Evolutionary conservation across 2,797 vertebrate genomes (phyloP).

Genomic region (Tinamus major): DNA sequence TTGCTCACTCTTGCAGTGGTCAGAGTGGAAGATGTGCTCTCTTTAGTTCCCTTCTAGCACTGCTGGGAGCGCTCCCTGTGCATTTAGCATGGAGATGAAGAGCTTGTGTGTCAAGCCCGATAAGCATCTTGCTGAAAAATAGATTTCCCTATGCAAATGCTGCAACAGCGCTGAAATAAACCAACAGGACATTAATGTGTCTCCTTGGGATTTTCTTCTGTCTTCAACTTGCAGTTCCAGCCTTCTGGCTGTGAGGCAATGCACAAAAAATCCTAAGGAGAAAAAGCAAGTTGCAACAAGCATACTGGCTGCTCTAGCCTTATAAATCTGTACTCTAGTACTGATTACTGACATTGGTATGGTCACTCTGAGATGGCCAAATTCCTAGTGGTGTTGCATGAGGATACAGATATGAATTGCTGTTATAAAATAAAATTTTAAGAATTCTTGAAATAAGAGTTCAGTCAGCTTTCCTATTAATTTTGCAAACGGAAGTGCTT

Average conservation of each 20-base stretch:
- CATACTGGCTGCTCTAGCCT: not conserved
- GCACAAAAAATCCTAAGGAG: not conserved
- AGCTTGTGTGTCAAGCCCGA: not conserved
- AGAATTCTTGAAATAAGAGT: not conserved
- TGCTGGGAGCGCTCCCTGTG: not conserved
- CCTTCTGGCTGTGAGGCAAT: not conserved
- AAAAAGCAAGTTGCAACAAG: not conserved
- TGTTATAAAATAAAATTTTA: not conserved
- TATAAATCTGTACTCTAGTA: not conserved
- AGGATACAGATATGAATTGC: not conserved
- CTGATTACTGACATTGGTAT: not conserved
- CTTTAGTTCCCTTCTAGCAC: not conserved
- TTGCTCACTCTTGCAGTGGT: not conserved
- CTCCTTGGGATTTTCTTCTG: not conserved
- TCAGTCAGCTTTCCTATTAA: not conserved
- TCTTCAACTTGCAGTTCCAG: not conserved
- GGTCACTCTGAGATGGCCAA: not conserved
- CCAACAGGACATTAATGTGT: accelerated
- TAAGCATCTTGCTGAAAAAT: not conserved
- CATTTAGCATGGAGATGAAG: not conserved
- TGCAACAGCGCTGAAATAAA: not conserved
- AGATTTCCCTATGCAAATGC: not conserved
- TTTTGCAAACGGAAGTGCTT: not conserved
- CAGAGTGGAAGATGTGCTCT: not conserved
- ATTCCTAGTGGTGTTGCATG: not conserved